Percentiles rank a stretch among this genome's conserved stretches.
Conservation (phyloP, 2,797 vertebrate species). For the Microhierax caerulescens region DNA sequence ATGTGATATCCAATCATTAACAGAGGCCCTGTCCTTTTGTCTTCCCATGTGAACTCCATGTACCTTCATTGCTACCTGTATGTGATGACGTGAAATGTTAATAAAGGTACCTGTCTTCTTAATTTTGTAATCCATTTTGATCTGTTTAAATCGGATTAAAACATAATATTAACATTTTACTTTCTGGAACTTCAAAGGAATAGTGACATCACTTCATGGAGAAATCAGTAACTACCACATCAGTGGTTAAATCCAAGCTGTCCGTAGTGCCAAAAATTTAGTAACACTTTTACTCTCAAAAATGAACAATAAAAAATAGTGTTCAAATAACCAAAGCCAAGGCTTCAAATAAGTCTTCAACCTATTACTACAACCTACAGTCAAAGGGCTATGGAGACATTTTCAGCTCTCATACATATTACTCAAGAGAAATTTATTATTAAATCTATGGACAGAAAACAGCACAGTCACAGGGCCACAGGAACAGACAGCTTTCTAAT, state of each 20-base stretch:
- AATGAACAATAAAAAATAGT: not conserved
- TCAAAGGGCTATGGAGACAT: not conserved
- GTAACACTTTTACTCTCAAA: not conserved
- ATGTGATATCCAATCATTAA: constrained; percentile 56
- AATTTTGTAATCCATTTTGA: not conserved
- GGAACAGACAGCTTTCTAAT: not conserved
- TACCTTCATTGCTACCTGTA: constrained; percentile 49
- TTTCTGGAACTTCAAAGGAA: not conserved
- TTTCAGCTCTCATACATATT: not conserved
- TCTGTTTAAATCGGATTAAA: not conserved
- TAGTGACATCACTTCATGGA: not conserved
- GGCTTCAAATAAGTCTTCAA: not conserved
- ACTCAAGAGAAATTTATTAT: not conserved
- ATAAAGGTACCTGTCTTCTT: not conserved
- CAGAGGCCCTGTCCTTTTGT: constrained; percentile 63
- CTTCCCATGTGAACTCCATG: constrained; percentile 42
- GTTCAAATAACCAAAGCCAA: not conserved
- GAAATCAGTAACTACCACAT: not conserved
- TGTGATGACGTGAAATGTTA: constrained; percentile 54
- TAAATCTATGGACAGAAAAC: not conserved
- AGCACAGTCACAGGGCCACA: not conserved
- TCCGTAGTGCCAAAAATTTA: not conserved
- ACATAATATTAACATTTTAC: not conserved
- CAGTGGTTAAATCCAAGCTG: not conserved
- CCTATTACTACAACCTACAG: not conserved